Percentiles rank a stretch among this genome's conserved stretches.
Conservation (phyloP, 2,797 vertebrate genomes). For the Melanogrammus aeglefinus region DNA sequence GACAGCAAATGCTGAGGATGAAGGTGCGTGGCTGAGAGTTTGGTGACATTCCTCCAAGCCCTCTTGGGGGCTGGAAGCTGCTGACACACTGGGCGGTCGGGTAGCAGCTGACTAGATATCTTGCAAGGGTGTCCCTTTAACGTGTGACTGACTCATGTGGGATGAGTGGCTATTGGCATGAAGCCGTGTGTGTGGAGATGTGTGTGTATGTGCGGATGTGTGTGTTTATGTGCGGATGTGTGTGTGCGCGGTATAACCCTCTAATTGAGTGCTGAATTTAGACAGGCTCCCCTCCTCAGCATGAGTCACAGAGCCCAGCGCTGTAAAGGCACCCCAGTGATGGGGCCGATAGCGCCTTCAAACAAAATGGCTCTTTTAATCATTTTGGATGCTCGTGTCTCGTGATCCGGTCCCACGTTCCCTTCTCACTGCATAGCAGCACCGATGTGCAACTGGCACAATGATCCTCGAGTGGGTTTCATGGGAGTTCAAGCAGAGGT, state of each 20-base stretch:
- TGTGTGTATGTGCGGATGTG: background rate
- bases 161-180: constrained; percentile 39
- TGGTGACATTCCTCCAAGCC: constrained; percentile 31
- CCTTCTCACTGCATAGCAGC: background rate
- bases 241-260: background rate
- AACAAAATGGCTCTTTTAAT: constrained; percentile 12
- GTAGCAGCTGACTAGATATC: constrained; percentile 21
- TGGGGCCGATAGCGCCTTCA: background rate
- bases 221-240: background rate
- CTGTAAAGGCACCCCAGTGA: background rate
- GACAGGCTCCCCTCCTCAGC: constrained; percentile 1
- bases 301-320: constrained; percentile 6
- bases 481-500: background rate
- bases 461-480: background rate
- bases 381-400: background rate
- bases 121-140: constrained; percentile 41
- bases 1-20: background rate
- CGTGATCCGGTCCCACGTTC: background rate
- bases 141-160: constrained; percentile 46
- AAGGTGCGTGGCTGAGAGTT: background rate
- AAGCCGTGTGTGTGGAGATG: constrained; percentile 26
- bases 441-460: background rate
- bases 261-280: constrained; percentile 14
- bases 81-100: constrained; percentile 45
- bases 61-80: constrained; percentile 35